phyloP scores from a whole-genome alignment of 2,888 invertebrate species.

The Morpho helenor region DNA sequence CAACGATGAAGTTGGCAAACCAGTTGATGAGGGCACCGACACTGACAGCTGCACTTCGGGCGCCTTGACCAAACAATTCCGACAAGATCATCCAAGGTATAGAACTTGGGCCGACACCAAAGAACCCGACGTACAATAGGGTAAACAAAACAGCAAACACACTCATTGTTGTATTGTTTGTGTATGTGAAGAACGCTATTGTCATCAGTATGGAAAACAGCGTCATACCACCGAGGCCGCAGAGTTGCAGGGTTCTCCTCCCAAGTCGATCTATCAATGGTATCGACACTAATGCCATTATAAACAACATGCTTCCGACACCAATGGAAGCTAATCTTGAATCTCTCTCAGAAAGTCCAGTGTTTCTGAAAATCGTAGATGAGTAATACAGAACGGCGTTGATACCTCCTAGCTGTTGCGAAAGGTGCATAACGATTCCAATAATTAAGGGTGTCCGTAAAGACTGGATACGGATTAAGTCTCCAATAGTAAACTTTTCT shows the following conservation, averaged over 20 bases:
- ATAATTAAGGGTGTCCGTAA: conserved; percentile 66
- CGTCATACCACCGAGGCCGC: conserved; percentile 86
- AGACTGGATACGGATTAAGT: conserved; percentile 51
- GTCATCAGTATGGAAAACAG: conserved; percentile 86
- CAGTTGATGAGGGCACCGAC: conserved; percentile 73
- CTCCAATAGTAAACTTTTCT: conserved; percentile 58
- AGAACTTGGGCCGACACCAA: conserved; percentile 73
- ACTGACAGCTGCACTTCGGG: conserved; percentile 71
- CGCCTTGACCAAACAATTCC: conserved; percentile 71
- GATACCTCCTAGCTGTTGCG: conserved; percentile 72
- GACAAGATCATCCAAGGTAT: conserved; percentile 77
- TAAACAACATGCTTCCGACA: conserved; percentile 84
- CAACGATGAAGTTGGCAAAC: conserved; percentile 76
- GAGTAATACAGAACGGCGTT: conserved; percentile 86
- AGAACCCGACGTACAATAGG: conserved; percentile 69
- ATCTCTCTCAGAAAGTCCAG: conserved; percentile 78
- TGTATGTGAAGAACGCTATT: conserved; percentile 65
- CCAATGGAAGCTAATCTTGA: conserved; percentile 85
- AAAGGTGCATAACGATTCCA: conserved; percentile 73
- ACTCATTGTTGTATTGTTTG: conserved; percentile 63
- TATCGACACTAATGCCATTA: conserved; percentile 87
- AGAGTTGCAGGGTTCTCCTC: conserved; percentile 83
- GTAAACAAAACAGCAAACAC: conserved; percentile 71
- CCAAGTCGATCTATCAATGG: conserved; percentile 87
- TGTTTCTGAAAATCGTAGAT: conserved; percentile 80